A percentile compares a stretch with the other conserved stretches of the same genome.
Evolutionary conservation across 2,113 vertebrate species (phyloP).

Genomic region (Cottus gobio): DNA sequence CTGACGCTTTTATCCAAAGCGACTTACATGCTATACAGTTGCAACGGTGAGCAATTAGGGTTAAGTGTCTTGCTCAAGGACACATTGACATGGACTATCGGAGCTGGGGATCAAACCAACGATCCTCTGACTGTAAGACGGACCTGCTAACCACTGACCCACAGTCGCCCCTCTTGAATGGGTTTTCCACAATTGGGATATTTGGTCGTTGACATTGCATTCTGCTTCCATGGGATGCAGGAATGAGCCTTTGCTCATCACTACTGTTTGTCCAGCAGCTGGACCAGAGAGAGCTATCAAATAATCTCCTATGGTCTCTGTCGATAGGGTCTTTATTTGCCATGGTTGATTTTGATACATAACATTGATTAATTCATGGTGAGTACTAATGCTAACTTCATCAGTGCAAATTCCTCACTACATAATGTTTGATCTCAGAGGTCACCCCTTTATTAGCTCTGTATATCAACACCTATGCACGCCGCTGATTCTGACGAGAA

Average conservation of each 20-base stretch:
- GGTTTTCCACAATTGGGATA: conserved; percentile 53
- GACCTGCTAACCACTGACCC: too few relatives aligned
- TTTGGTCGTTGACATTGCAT: conserved; percentile 44
- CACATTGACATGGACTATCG: too few relatives aligned
- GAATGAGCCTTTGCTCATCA: conserved; percentile 15
- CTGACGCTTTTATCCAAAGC: too few relatives aligned
- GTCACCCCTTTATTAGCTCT: conserved; percentile 7
- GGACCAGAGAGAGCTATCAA: conserved; percentile 15
- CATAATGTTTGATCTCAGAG: conserved; percentile 18
- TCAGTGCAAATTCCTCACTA: not conserved
- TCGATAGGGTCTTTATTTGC: conserved; percentile 20
- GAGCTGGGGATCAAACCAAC: too few relatives aligned
- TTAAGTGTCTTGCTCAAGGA: too few relatives aligned
- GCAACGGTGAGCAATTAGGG: too few relatives aligned
- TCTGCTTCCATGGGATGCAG: conserved; percentile 26
- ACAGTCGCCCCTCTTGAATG: conserved; percentile 65
- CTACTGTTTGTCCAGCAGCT: conserved; percentile 3
- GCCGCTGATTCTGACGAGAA: not conserved
- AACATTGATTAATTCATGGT: conserved; percentile 51
- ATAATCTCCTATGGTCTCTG: conserved; percentile 8
- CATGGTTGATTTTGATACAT: conserved; percentile 28
- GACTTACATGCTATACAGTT: too few relatives aligned
- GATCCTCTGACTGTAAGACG: too few relatives aligned
- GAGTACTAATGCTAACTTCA: conserved; percentile 21
- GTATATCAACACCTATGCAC: not conserved